Evolutionary conservation across 2,888 invertebrate species (phyloP).

Genomic region (Drosophila acutilabella): DNA sequence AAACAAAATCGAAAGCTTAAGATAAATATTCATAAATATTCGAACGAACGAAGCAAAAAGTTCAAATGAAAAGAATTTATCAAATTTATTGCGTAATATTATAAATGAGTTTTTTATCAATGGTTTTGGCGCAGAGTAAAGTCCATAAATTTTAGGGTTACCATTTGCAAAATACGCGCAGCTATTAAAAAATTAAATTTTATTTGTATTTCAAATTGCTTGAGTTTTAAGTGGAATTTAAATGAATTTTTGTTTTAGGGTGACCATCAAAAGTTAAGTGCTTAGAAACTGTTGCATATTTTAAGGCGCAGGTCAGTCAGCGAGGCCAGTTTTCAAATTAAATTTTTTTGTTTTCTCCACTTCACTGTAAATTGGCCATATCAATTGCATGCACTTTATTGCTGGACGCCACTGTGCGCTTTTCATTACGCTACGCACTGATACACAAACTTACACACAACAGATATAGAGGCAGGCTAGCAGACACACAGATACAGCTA

Average conservation of each 20-base stretch:
- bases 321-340: no score
- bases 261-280: neutral
- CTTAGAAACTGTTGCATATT: conserved; percentile 1
- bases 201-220: neutral
- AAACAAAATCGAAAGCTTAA: conserved; percentile 14
- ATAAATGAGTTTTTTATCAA: neutral
- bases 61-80: neutral
- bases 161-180: neutral
- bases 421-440: conserved; percentile 23
- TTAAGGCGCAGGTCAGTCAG: neutral
- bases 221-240: neutral
- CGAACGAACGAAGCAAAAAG: neutral
- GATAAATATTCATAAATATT: conserved; percentile 8
- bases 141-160: neutral
- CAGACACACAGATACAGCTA: conserved; percentile 1
- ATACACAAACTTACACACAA: conserved; percentile 11
- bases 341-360: neutral
- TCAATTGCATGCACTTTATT: conserved; percentile 20
- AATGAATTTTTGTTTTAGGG: neutral
- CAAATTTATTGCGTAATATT: neutral
- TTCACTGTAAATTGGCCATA: neutral
- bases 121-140: neutral
- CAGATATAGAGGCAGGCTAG: neutral
- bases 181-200: no score
- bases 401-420: conserved; percentile 43